Evolutionary conservation across 2,888 invertebrate genomes (phyloP).

Genomic region (Drosophila kuntzei): DNA sequence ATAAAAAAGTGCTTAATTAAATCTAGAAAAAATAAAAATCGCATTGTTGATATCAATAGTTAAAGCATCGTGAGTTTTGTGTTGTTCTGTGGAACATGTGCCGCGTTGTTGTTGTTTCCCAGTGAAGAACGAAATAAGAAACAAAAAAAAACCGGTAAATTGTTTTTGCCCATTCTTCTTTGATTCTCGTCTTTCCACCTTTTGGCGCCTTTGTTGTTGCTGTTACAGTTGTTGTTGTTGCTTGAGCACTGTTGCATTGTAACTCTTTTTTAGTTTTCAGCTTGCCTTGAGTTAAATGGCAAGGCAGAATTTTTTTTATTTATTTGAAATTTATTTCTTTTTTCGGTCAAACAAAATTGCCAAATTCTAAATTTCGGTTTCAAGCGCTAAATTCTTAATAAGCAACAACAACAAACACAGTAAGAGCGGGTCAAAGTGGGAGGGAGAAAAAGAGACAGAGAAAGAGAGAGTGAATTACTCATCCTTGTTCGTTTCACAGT

Average conservation of each 20-base stretch:
- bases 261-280: constrained; percentile 3
- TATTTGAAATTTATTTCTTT: not conserved
- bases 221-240: constrained; percentile 35
- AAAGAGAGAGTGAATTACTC: constrained; percentile 4
- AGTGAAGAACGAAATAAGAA: constrained; percentile 19
- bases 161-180: constrained; percentile 43
- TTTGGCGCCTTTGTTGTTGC: constrained; percentile 45
- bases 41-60: constrained; percentile 25
- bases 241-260: constrained; percentile 56
- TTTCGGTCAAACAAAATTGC: constrained; percentile 1
- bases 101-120: constrained; percentile 22
- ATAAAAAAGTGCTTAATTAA: constrained; percentile 27
- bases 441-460: not conserved
- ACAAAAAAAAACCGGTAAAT: constrained; percentile 66
- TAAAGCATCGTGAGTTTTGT: constrained; percentile 16
- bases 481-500: constrained; percentile 2
- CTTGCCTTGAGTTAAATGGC: constrained; percentile 23
- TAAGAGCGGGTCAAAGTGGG: not conserved
- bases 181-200: constrained; percentile 39
- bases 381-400: not conserved
- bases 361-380: constrained; percentile 3
- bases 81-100: constrained; percentile 44
- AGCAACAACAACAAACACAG: constrained; percentile 20
- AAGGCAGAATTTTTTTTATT: constrained; percentile 5
- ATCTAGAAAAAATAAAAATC: constrained; percentile 22